These are phyloP conservation scores for Sarcophaga caerulescens DNA, from an alignment of 2,888 invertebrate genomes.

Conservation along the genomic window DNA sequence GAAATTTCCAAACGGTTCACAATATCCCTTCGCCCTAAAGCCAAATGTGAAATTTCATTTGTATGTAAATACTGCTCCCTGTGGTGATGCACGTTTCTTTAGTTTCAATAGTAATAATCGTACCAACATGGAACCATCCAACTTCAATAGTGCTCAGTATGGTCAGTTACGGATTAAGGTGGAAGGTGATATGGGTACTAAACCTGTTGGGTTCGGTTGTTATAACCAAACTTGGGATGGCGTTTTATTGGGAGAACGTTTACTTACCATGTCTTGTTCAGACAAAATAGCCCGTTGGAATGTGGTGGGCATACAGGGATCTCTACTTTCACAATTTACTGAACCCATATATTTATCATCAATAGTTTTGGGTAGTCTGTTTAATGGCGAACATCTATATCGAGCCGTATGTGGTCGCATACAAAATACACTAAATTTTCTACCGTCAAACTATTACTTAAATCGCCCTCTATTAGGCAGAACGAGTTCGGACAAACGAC, in stretches of 20 bases:
- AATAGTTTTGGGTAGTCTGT: conserved; percentile 92
- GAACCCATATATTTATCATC: conserved; percentile 94
- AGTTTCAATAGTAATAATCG: neutral
- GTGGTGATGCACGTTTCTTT: conserved; percentile 58
- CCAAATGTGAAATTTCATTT: conserved; percentile 55
- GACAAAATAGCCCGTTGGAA: conserved; percentile 99
- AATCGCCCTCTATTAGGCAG: conserved; percentile 91
- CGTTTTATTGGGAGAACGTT: conserved; percentile 87
- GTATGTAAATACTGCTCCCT: conserved; percentile 58
- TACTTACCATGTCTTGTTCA: conserved; percentile 98
- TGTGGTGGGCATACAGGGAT: conserved; percentile 95
- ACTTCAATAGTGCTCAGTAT: conserved; percentile 78
- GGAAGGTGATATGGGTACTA: conserved; percentile 97
- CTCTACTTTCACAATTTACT: conserved; percentile 92
- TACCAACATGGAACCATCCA: conserved; percentile 83
- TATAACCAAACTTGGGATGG: conserved; percentile 96
- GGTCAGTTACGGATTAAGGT: conserved; percentile 97
- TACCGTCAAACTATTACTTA: conserved; percentile 91
- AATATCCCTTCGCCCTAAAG: conserved; percentile 39
- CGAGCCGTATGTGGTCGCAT: conserved; percentile 91
- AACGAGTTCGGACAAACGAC: conserved; percentile 90
- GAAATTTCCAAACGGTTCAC: conserved; percentile 26
- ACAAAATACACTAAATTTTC: conserved; percentile 87
- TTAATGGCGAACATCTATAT: conserved; percentile 93
- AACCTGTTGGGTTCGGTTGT: conserved; percentile 90